Evolutionary conservation across 2,113 vertebrate species (phyloP).

Genomic region (Fregata magnificens): DNA sequence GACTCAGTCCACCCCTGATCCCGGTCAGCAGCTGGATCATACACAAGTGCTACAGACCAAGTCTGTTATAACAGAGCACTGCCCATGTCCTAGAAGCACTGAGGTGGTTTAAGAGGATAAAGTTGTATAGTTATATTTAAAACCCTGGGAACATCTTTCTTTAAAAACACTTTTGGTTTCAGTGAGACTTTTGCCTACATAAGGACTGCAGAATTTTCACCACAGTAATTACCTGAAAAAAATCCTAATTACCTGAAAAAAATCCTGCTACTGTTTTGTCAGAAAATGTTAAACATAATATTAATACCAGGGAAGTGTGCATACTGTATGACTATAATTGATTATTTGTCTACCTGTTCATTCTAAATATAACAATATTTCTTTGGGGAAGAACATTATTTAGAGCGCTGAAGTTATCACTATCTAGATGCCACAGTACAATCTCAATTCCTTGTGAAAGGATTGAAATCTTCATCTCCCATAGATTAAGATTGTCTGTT

Average conservation of each 20-base stretch:
- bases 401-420: not conserved
- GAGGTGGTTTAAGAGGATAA: not conserved
- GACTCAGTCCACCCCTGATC: not conserved
- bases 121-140: not conserved
- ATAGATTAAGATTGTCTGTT: not conserved
- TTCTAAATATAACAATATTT: not conserved
- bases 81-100: not conserved
- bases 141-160: not conserved
- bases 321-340: not conserved
- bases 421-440: not conserved
- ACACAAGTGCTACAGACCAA: not conserved
- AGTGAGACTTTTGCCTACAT: not conserved
- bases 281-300: not conserved
- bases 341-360: not conserved
- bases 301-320: not conserved
- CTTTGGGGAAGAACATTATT: not conserved
- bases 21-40: not conserved
- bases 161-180: not conserved
- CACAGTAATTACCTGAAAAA: not conserved
- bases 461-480: not conserved
- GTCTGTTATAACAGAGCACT: not conserved
- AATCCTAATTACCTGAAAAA: not conserved
- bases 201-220: not conserved
- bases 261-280: not conserved
- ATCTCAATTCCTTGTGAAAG: not conserved